Conservation (phyloP, 2,113 vertebrate species). For the Cynoglossus semilaevis region DNA sequence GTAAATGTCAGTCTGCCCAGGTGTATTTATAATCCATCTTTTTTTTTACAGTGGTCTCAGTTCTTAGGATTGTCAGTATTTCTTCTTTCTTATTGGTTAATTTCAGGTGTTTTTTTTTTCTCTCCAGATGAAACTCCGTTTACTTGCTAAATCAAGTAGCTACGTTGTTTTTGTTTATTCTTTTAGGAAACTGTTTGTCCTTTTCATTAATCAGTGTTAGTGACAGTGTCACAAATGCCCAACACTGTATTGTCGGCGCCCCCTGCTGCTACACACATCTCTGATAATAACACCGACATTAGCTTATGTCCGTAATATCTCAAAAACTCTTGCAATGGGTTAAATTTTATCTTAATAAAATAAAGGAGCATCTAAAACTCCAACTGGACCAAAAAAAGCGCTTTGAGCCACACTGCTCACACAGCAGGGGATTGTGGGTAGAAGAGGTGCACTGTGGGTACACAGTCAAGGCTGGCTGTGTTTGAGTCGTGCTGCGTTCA, state of each 20-base stretch:
- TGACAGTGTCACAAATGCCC: neutral
- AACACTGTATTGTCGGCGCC: too few species aligned
- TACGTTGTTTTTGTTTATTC: too few species aligned
- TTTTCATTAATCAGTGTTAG: slow-evolving; percentile 37
- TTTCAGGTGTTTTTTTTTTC: slow-evolving; percentile 3
- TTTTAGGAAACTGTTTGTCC: neutral
- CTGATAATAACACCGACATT: too few species aligned
- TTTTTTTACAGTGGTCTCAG: neutral
- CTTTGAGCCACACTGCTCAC: slow-evolving; percentile 10
- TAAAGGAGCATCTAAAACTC: too few species aligned
- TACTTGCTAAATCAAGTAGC: neutral
- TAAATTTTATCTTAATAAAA: too few species aligned
- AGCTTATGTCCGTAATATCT: too few species aligned
- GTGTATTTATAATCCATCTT: neutral
- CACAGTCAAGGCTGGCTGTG: too few species aligned
- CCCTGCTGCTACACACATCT: too few species aligned
- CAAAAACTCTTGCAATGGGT: too few species aligned
- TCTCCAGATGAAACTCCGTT: neutral
- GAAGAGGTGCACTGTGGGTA: slow-evolving; percentile 16
- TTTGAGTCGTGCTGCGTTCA: neutral
- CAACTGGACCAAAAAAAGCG: too few species aligned
- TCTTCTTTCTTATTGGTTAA: slow-evolving; percentile 18
- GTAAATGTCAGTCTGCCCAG: neutral
- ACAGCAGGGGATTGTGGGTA: slow-evolving; percentile 27
- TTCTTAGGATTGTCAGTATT: neutral